Conservation (phyloP, 2,888 invertebrate species). For the Crocallis elinguaria region DNA sequence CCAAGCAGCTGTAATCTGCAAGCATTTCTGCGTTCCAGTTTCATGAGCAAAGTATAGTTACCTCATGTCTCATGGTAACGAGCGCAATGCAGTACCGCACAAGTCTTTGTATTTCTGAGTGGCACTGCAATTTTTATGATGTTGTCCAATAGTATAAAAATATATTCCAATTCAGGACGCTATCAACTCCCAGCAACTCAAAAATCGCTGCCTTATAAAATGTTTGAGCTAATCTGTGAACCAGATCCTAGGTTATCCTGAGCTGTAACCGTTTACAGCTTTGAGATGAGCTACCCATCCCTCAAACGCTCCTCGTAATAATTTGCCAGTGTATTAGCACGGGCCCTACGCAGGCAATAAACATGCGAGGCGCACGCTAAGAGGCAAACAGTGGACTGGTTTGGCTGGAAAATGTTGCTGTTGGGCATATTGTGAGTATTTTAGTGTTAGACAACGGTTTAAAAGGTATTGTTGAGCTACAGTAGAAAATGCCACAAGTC, state of each 20-base stretch:
- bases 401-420: not conserved
- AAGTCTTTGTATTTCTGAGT: too few relatives aligned
- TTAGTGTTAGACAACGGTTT: not conserved
- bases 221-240: not conserved
- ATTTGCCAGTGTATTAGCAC: slow-evolving; percentile 18
- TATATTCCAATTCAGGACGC: too few relatives aligned
- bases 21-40: too few relatives aligned
- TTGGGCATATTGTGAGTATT: not conserved
- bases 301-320: not conserved
- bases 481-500: not conserved
- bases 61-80: too few relatives aligned
- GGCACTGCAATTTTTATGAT: too few relatives aligned
- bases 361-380: slow-evolving; percentile 26
- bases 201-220: too few relatives aligned
- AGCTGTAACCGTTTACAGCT: not conserved
- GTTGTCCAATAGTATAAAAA: too few relatives aligned
- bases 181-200: too few relatives aligned
- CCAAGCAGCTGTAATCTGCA: too few relatives aligned
- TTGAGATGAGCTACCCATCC: slow-evolving; percentile 1
- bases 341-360: slow-evolving; percentile 14
- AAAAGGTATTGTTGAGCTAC: not conserved
- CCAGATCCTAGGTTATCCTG: not conserved
- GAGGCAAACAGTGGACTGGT: slow-evolving; percentile 23
- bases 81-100: too few relatives aligned
- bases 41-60: too few relatives aligned